Evolutionary conservation across 2,113 vertebrate species (phyloP).

Genomic region (Tragelaphus buxtoni): DNA sequence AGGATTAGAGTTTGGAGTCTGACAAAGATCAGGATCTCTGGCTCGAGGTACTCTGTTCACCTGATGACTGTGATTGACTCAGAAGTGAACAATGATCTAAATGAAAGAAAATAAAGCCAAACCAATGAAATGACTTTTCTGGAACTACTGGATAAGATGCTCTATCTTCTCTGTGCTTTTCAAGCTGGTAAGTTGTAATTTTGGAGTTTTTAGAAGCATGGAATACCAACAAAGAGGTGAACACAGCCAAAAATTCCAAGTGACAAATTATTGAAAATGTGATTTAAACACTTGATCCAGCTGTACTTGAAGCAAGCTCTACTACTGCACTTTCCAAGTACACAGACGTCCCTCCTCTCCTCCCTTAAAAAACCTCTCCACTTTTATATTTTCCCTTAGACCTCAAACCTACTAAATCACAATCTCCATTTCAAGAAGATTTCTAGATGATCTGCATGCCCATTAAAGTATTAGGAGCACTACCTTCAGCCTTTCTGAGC

Average conservation of each 20-base stretch:
- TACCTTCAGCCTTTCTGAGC: background rate
- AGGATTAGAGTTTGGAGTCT: background rate
- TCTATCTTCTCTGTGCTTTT: background rate
- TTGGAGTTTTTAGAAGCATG: background rate
- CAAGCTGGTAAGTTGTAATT: background rate
- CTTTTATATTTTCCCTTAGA: background rate
- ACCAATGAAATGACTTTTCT: background rate
- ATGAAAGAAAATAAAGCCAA: background rate
- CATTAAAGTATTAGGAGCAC: background rate
- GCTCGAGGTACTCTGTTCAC: background rate
- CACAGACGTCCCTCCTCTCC: background rate
- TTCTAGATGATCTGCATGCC: background rate
- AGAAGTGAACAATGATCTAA: background rate
- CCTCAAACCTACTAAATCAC: background rate
- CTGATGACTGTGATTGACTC: background rate
- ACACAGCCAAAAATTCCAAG: background rate
- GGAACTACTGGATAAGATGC: background rate
- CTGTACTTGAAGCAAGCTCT: background rate
- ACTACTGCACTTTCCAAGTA: background rate
- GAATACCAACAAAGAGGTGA: background rate
- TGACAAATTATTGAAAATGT: background rate
- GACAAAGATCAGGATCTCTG: background rate
- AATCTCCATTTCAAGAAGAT: background rate
- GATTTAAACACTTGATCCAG: background rate
- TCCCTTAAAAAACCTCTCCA: fast-evolving